Evolutionary conservation across 2,888 invertebrate genomes (phyloP), one percentile per base, ranked within the genome.

Genomic region (Diaperis boleti): DNA sequence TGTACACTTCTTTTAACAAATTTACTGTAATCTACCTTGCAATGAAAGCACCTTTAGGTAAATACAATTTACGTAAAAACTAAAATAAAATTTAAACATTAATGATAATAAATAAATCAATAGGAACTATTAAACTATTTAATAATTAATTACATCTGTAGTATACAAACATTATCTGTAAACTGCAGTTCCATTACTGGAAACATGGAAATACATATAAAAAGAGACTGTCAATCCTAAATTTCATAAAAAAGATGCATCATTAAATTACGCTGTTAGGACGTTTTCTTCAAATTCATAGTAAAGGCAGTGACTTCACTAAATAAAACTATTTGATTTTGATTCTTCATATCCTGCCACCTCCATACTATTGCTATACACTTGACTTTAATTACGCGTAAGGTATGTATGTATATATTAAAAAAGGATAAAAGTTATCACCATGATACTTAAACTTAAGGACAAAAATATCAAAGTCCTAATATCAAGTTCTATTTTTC

Each of bases 401-500:
- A 54, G 37, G 52, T 52, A 52, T 52, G n/a, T n/a, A n/a, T n/a
- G n/a, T n/a, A n/a, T n/a, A n/a, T n/a, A n/a, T 52, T 4, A 20
- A 56, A 42, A 45, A 57, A 47, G 18, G 35, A 33, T 18, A 31
- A 55, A 57, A 57, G 20, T 41, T 55, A 56, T 56, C 56, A 56
- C 56, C 44, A 31, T 44, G 2, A n/a, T 39, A 10, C 14, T 29
- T 26, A 26, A 39, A 22, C 13, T 18, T 18, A 50, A 26, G 13
- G 29, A 45, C 20, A 7, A 54, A 31, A 44, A 44, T 20, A 56
- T 39, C 44, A 31, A 52, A 6, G 6, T 10, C 50, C 15, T 41
- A 14, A 26, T 15, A 50, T 15, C 14, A 41, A 11, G 17, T 14
- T 11, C 41, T 73, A 89, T 79, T 89, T 87, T 66, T 90, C 89